These are phyloP conservation scores for Pipra filicauda DNA, from an alignment of 2,113 vertebrate genomes.

Conservation along the genomic window DNA sequence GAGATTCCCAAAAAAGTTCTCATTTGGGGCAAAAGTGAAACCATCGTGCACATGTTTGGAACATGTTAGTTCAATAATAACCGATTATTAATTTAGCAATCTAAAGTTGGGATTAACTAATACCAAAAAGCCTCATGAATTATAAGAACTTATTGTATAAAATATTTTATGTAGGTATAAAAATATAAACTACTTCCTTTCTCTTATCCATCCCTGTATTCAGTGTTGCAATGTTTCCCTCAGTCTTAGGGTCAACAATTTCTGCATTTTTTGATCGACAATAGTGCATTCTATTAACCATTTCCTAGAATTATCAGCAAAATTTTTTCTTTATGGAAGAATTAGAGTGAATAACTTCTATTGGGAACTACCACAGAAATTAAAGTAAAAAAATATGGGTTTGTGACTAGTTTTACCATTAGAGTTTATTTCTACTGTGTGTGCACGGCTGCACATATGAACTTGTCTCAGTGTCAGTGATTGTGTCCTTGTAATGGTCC, in stretches of 20 bases:
- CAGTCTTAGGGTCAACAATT: background rate
- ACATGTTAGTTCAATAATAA: background rate
- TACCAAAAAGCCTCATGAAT: background rate
- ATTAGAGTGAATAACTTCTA: background rate
- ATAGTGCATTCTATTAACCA: rapidly evolving
- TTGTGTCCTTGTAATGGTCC: background rate
- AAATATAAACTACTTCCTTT: background rate
- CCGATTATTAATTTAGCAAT: background rate
- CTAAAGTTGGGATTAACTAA: background rate
- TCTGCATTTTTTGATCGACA: background rate
- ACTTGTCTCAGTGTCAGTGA: background rate
- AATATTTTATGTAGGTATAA: background rate
- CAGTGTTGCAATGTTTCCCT: rapidly evolving
- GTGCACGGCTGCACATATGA: background rate
- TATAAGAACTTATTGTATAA: background rate
- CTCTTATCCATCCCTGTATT: background rate
- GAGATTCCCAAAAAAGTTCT: background rate
- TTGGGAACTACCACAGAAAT: background rate
- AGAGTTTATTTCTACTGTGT: background rate
- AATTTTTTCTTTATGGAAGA: background rate
- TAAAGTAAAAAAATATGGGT: rapidly evolving
- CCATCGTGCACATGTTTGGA: background rate
- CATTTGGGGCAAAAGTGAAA: background rate
- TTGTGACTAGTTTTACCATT: background rate
- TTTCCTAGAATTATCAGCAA: background rate